These are phyloP conservation scores for Perizoma flavofasciatum DNA, from an alignment of 2,888 invertebrate genomes.

Conservation along the genomic window DNA sequence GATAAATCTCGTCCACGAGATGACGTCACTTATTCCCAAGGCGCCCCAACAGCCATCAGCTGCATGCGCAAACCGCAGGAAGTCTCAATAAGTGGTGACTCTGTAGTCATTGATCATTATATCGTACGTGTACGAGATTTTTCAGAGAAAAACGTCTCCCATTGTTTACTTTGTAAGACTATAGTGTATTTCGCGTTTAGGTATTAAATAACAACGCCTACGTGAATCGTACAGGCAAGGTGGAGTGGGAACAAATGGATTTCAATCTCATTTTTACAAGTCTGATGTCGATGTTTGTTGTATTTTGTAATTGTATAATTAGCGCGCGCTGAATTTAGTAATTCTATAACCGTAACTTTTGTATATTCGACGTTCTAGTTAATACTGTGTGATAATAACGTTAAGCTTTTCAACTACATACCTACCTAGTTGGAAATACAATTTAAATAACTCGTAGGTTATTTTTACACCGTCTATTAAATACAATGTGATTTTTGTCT, in stretches of 20 bases:
- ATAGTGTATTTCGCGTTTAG: constrained; percentile 1
- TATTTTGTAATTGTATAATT: constrained; percentile 37
- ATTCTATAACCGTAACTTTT: constrained; percentile 62
- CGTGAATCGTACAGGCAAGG: constrained; percentile 35
- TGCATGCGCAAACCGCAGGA: too few species aligned
- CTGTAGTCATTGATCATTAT: too few species aligned
- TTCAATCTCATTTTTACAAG: constrained; percentile 54
- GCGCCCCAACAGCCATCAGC: too few species aligned
- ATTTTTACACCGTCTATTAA: constrained; percentile 81
- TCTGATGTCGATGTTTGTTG: constrained; percentile 54
- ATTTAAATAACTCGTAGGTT: constrained; percentile 78
- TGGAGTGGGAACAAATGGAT: constrained; percentile 52
- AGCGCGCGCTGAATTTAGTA: constrained; percentile 55
- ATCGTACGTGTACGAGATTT: too few species aligned
- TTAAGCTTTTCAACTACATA: constrained; percentile 73
- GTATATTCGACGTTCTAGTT: constrained; percentile 75
- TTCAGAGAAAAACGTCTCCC: too few species aligned
- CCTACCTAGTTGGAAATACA: constrained; percentile 71
- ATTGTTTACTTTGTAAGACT: too few species aligned
- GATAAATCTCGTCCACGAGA: too few species aligned
- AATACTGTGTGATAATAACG: constrained; percentile 81
- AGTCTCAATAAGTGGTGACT: too few species aligned
- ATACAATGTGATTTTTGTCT: constrained; percentile 74
- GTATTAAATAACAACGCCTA: constrained; percentile 34
- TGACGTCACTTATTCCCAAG: too few species aligned